Percentiles rank a stretch among this genome's conserved stretches.
phyloP scores from a whole-genome alignment of 1,140 invertebrate species.

The Trichoplusia ni region DNA sequence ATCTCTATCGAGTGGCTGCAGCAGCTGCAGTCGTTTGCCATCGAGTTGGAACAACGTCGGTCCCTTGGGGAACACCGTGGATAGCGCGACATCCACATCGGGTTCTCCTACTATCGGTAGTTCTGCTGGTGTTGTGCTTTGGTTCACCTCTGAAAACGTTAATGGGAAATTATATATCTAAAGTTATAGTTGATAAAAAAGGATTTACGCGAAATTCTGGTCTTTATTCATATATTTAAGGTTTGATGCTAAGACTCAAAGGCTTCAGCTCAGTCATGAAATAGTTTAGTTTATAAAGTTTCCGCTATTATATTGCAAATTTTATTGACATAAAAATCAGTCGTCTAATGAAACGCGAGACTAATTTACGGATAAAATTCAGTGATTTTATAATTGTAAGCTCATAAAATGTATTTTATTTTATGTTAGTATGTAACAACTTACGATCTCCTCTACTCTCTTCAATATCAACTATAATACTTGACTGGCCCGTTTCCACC shows the following conservation, averaged over 20 bases:
- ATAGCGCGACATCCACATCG: conserved; percentile 89
- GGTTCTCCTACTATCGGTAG: conserved; percentile 92
- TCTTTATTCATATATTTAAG: no score
- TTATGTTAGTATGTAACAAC: no score
- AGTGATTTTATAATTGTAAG: no score
- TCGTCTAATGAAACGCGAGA: no score
- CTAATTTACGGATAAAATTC: no score
- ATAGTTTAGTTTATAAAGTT: no score
- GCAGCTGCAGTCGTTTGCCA: conserved; percentile 90
- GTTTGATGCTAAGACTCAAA: no score
- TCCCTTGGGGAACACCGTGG: conserved; percentile 89
- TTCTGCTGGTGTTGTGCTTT: conserved; percentile 89
- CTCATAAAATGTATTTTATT: conserved; percentile 10
- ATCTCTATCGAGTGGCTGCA: conserved; percentile 92
- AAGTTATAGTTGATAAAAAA: neutral
- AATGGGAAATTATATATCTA: neutral
- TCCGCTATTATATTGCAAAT: no score
- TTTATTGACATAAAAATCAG: no score
- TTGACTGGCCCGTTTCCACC: conserved; percentile 91
- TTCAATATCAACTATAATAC: conserved; percentile 94
- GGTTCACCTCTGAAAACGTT: conserved; percentile 89
- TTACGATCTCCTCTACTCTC: conserved; percentile 93
- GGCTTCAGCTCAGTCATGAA: no score
- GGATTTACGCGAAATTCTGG: neutral
- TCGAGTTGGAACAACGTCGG: conserved; percentile 89